phyloP scores from a whole-genome alignment of 2,113 vertebrate species.

The Synchiropus splendidus region DNA sequence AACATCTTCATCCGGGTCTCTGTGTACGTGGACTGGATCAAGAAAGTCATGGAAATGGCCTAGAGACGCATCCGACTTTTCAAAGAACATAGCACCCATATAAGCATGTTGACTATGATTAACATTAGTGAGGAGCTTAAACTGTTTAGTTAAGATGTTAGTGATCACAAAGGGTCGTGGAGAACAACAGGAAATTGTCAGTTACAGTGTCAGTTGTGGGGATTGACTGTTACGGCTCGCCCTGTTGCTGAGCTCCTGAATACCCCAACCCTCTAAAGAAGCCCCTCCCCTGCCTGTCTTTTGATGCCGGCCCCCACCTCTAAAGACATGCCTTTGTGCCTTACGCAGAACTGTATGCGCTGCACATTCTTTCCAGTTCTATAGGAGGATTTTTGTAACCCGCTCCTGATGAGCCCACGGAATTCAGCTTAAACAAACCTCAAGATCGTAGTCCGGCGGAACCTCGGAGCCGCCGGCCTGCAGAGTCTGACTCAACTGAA shows the following conservation, averaged over 20 bases:
- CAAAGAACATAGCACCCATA: too few relatives aligned
- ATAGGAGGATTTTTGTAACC: conserved; percentile 67
- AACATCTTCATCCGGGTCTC: conserved; percentile 87
- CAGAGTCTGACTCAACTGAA: conserved; percentile 39
- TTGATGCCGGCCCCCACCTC: conserved; percentile 64
- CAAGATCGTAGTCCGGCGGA: conserved; percentile 59
- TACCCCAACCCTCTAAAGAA: conserved; percentile 62
- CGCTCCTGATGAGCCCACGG: conserved; percentile 63
- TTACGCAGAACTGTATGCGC: conserved; percentile 66
- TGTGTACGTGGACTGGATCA: conserved; percentile 89
- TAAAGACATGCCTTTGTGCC: conserved; percentile 70
- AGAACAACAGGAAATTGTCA: too few relatives aligned
- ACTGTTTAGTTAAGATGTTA: not conserved
- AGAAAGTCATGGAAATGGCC: conserved; percentile 86
- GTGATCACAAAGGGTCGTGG: too few relatives aligned
- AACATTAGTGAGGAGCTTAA: not conserved
- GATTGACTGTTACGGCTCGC: too few relatives aligned
- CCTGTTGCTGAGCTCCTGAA: conserved; percentile 46
- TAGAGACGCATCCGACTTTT: conserved; percentile 37
- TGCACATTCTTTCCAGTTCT: conserved; percentile 71
- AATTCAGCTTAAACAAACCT: conserved; percentile 72
- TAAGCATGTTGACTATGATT: not conserved
- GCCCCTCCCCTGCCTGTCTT: conserved; percentile 64
- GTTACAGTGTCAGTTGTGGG: too few relatives aligned
- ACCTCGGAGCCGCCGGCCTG: conserved; percentile 48